Percentiles rank a stretch among this genome's conserved stretches.
phyloP scores from a whole-genome alignment of 2,113 vertebrate genomes.

The Butorides virescens region DNA sequence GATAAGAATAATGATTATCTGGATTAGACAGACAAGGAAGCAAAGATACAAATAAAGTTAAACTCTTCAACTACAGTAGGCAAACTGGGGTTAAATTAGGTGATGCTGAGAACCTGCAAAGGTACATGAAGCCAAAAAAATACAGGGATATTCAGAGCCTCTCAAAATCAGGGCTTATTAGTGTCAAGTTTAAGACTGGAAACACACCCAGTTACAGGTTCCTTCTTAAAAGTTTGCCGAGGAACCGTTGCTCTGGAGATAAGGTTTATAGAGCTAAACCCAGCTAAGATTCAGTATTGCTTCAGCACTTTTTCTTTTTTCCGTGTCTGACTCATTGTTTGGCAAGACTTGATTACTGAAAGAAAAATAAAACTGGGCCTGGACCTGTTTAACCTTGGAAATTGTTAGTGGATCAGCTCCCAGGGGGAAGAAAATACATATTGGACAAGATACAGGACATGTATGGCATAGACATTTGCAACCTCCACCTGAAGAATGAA shows the following conservation, averaged over 20 bases:
- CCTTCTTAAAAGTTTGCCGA: background rate
- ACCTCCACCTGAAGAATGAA: background rate
- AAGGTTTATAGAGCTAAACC: conserved; percentile 17
- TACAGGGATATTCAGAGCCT: background rate
- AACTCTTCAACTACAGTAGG: background rate
- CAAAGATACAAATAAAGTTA: background rate
- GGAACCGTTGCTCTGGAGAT: conserved; percentile 13
- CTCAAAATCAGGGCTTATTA: background rate
- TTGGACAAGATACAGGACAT: background rate
- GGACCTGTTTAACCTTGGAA: background rate
- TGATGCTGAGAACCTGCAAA: background rate
- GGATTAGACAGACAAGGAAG: background rate
- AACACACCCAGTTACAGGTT: background rate
- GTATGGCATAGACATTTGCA: background rate
- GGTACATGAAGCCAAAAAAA: background rate
- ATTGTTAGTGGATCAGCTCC: background rate
- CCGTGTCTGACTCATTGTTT: conserved; percentile 62
- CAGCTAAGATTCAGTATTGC: background rate
- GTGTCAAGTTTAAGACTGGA: background rate
- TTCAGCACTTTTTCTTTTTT: conserved; percentile 31
- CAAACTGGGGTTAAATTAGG: background rate
- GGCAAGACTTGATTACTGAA: background rate
- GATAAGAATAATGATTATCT: background rate
- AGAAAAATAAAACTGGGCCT: background rate
- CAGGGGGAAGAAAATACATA: background rate